phyloP scores from a whole-genome alignment of 2,797 vertebrate species.

The Leptoclinus maculatus region DNA sequence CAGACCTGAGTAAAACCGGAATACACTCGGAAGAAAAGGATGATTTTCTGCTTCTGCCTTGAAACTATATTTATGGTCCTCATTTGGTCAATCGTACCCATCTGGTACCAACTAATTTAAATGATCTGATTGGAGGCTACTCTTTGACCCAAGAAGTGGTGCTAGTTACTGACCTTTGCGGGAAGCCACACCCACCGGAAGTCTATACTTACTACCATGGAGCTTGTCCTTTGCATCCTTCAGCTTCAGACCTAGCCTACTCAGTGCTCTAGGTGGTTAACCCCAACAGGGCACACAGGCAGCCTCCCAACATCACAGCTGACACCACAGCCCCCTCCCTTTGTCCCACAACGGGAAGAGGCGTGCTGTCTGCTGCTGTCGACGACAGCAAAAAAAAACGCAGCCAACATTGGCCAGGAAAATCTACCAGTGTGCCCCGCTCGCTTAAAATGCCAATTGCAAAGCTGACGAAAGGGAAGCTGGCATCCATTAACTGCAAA shows the following conservation, averaged over 20 bases:
- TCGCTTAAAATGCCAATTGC: conserved; percentile 57
- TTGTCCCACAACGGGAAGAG: conserved; percentile 58
- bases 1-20: conserved; percentile 15
- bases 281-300: conserved; percentile 66
- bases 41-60: background rate
- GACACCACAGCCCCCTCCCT: conserved; percentile 59
- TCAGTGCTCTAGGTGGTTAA: conserved; percentile 72
- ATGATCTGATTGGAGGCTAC: background rate
- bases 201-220: conserved; percentile 54
- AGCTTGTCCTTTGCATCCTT: conserved; percentile 51
- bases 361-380: conserved; percentile 65
- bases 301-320: conserved; percentile 61
- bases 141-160: conserved; percentile 15
- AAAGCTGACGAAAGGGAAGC: conserved; percentile 70
- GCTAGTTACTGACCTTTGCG: conserved; percentile 66
- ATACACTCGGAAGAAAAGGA: conserved; percentile 5
- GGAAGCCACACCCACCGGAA: conserved; percentile 34
- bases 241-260: conserved; percentile 65
- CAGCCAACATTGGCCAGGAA: conserved; percentile 50
- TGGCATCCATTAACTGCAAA: conserved; percentile 82
- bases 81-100: background rate
- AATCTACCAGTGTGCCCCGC: conserved; percentile 65
- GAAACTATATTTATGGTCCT: background rate
- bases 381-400: conserved; percentile 33
- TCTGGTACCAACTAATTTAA: background rate